Evolutionary conservation across 1,140 invertebrate genomes (phyloP).

Genomic region (Laupala kohalensis): DNA sequence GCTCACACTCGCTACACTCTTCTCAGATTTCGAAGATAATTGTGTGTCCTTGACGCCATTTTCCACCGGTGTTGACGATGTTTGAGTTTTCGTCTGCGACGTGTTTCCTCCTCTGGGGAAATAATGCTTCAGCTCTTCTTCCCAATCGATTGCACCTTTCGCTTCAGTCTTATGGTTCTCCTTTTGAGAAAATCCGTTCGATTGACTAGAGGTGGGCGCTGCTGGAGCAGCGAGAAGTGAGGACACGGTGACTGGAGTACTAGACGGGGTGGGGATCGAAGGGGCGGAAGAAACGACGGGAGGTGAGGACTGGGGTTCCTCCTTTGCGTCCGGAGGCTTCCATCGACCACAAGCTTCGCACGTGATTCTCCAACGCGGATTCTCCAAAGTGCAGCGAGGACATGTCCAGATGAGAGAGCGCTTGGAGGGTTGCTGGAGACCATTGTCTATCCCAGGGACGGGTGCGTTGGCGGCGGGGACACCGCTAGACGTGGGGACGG

Average conservation of each 20-base stretch:
- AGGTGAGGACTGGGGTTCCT: neutral
- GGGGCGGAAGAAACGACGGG: no score
- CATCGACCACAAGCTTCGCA: conserved; percentile 37
- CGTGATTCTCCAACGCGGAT: conserved; percentile 38
- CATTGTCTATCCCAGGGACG: conserved; percentile 13
- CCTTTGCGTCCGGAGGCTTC: conserved; percentile 16
- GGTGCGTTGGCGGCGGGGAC: conserved; percentile 23
- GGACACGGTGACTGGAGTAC: neutral
- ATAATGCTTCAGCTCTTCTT: conserved; percentile 18
- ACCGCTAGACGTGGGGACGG: conserved; percentile 25
- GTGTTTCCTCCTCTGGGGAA: conserved; percentile 1
- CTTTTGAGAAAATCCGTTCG: no score
- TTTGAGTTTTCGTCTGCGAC: neutral
- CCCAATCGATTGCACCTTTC: conserved; percentile 14
- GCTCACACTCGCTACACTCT: neutral
- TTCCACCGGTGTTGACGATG: neutral
- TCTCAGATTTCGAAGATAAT: no score
- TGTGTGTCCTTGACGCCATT: neutral
- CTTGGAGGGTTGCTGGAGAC: neutral
- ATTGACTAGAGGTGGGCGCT: neutral
- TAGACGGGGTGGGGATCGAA: neutral
- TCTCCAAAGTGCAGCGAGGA: conserved; percentile 37
- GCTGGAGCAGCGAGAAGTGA: neutral
- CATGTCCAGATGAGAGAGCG: conserved; percentile 31
- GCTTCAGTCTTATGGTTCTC: no score